Base-by-base conservation (phyloP, 1,140 invertebrate species). In the Trichonephila clavipes region DNA sequence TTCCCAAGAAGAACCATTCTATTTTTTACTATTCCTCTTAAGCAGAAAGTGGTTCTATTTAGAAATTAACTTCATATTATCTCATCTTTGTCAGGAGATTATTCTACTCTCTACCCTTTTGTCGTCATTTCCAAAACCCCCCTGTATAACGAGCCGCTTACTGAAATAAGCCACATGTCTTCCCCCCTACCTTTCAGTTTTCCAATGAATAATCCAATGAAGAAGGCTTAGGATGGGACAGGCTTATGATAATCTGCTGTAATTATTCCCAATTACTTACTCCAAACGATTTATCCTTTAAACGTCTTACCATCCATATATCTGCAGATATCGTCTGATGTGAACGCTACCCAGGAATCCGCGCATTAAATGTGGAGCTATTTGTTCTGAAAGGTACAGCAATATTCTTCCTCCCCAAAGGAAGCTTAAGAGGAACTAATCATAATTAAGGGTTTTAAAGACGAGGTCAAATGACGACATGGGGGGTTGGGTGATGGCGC, bases 401-500 rank as follows among this genome's bases (percentile, higher is more conserved):
- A 85, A 85, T 59, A 64, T 58, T 16, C 58, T 66, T 81, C 44
- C 34, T 58, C 66, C 28, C 59, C 85, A 24, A 7, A 19, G 62
- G 21, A 62, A 77, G 40, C 64, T 77, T 62, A 64, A 61, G 58
- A 90, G 69, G 51, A 61, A 61, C 72, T 90, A 90, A 90, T 90
- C 69, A 90, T 90, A 90, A 90, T 90, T 90, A 90, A 90, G 82
- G 72, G 89, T 72, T 90, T 90, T 90, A 81, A 81, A 81, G 72
- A 59, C 61, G 61, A 28, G 86, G 86, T 88, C 86, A 88, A 83
- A 83, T 59, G 82, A 44, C 51, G 82, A 83, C 82, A 44, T 8
- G 40, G 34, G 72, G 16, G 72, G 34, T 10, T 51, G 51, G 72
- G n/a, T 18, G 72, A 77, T 19, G 72, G 24, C 34, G 72, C 28